These are phyloP conservation scores for Heliconius cydno DNA, from an alignment of 2,888 invertebrate species.

Conservation along the genomic window DNA sequence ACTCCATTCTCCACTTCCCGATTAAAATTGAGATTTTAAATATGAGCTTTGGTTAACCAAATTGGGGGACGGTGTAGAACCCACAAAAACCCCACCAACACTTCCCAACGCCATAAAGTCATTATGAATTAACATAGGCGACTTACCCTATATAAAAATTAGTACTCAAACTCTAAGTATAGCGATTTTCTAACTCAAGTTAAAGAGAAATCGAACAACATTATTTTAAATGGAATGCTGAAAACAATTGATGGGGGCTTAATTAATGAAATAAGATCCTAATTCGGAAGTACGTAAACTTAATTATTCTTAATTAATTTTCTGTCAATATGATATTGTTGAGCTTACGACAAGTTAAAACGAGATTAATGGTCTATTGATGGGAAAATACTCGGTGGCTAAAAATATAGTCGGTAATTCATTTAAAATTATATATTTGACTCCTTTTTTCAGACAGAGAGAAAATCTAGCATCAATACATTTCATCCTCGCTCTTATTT, in stretches of 20 bases:
- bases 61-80: background rate
- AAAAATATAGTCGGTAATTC: background rate
- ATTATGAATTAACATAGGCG: background rate
- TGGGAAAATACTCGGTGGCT: background rate
- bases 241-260: conserved; percentile 7
- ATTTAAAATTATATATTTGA: background rate
- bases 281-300: background rate
- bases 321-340: background rate
- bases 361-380: background rate
- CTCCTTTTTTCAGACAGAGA: too few relatives aligned
- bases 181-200: background rate
- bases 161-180: background rate
- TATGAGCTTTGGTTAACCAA: background rate
- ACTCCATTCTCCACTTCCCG: background rate
- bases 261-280: conserved; percentile 12
- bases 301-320: conserved; percentile 4
- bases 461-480: too few relatives aligned
- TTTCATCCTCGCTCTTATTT: too few relatives aligned
- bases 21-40: background rate
- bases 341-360: background rate
- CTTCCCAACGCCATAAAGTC: background rate
- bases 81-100: background rate
- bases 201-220: background rate
- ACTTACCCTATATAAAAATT: conserved; percentile 2
- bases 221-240: background rate